Evolutionary conservation across 2,888 invertebrate species (phyloP), one percentile per base, ranked within the genome.

Genomic region (Iselma pallidipennis): DNA sequence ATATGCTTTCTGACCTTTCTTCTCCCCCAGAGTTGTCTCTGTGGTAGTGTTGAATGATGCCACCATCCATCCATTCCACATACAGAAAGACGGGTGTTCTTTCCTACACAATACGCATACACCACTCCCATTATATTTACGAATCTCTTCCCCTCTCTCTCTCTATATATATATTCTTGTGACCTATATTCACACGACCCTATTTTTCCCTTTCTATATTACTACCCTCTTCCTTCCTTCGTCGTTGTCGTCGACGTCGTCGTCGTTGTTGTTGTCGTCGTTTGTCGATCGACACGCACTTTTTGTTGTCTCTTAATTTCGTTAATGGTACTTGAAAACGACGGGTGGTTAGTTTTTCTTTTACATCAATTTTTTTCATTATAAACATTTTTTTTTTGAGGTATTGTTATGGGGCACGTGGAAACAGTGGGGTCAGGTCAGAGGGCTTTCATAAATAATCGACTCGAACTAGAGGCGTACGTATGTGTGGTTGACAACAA

Each of bases 301-400:
- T 67, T 71, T 66, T 68, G 57, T 61, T 55, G 52, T 55, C 61
- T 65, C 69, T 71, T 72, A 69, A 71, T 71, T 68, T 66, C 67
- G 63, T 69, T 71, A 72, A 72, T 72, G 61, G 68, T 62, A 62
- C 68, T 68, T 66, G 65, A 68, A 71, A 57, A 61, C n/a, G 69
- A 68, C 59, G 61, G 52, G 56, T 48, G 57, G 23, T 60, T 61
- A 59, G 51, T 63, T 66, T 57, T 55, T 65, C 61, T 57, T 28
- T 16, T 31, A 26, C 21, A n/a, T n/a, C n/a, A n/a, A n/a, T n/a
- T n/a, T 33, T 29, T 33, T 48, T 48, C 45, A 37, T 50, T 56
- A 51, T 55, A 56, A 57, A 58, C 57, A 57, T 52, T 49, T 51
- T 42, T 57, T 59, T 60, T 19, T 37, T n/a, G n/a, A n/a, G n/a